Percentiles rank a stretch among this genome's conserved stretches.
phyloP scores from a whole-genome alignment of 2,888 invertebrate genomes.

The Aphidius colemani region DNA sequence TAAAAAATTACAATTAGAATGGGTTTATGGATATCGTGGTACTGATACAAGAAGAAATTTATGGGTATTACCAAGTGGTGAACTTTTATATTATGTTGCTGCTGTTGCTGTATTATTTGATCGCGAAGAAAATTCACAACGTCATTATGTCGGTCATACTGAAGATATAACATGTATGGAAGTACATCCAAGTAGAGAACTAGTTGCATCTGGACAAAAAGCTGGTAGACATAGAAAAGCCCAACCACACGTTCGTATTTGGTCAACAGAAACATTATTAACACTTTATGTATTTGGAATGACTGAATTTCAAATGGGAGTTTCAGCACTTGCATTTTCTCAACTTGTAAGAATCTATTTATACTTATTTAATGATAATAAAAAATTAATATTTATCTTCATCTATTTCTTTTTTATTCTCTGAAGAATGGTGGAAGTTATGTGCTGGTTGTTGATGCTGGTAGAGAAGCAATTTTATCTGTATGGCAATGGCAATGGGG shows the following conservation, averaged over 20 bases:
- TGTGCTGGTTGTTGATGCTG: slow-evolving; percentile 86
- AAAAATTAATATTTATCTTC: background rate
- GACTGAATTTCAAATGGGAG: slow-evolving; percentile 86
- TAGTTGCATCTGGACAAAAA: slow-evolving; percentile 88
- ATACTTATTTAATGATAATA: background rate
- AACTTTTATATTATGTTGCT: slow-evolving; percentile 90
- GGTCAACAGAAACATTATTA: slow-evolving; percentile 88
- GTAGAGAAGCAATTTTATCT: slow-evolving; percentile 85
- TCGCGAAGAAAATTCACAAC: slow-evolving; percentile 82
- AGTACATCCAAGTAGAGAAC: slow-evolving; percentile 86
- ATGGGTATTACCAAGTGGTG: slow-evolving; percentile 92
- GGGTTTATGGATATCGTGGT: slow-evolving; percentile 97
- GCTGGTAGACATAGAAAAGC: slow-evolving; percentile 83
- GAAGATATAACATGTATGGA: slow-evolving; percentile 82
- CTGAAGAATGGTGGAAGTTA: slow-evolving; percentile 86
- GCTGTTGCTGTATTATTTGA: slow-evolving; percentile 89
- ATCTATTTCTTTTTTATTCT: background rate
- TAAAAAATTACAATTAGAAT: slow-evolving; percentile 85
- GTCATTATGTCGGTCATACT: slow-evolving; percentile 89
- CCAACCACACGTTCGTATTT: slow-evolving; percentile 88
- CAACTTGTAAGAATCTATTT: slow-evolving; percentile 68
- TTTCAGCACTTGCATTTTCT: slow-evolving; percentile 87
- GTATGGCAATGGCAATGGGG: slow-evolving; percentile 98
- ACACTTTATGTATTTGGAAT: slow-evolving; percentile 89
- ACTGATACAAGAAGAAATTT: slow-evolving; percentile 87